Evolutionary conservation across 1,140 invertebrate species (phyloP), one percentile per base, ranked within the genome.

Genomic region (Neodiprion lecontei): DNA sequence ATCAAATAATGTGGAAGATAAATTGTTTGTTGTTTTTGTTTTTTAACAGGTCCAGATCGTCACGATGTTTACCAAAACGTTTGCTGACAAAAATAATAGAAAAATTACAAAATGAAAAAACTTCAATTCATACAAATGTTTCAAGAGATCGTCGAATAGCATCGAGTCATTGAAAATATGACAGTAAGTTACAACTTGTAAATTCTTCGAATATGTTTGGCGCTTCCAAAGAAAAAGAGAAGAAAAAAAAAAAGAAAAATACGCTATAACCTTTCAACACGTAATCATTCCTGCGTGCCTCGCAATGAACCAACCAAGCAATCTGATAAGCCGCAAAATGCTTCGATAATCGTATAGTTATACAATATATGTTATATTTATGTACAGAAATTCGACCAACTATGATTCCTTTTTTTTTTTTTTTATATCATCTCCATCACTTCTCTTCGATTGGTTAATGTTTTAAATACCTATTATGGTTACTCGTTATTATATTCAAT

Each of bases 391-490:
- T 40, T 40, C 28, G 28, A 40, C 28, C 28, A 40, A 40, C 28
- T 40, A 40, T 40, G 28, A 40, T 61, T 61, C 8, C 3, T 61
- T 12, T 61, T 61, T 61, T n/a, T n/a, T n/a, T 61, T 8, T 11
- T 12, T 61, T 61, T 12, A 4, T 8, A 4, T 61, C n/a, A 61
- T 5, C 28, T 40, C 28, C 28, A 61, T 61, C 8, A 61, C 11
- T 61, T 61, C n/a, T 1, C 28, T 40, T 40, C 28, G 2, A 61
- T 61, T 61, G n/a, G 53, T 61, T 61, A 40, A 40, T 61, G 7
- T 61, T 61, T 12, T 61, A 61, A 40, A 61, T 61, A n/a, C 53
- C 53, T 61, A 61, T 61, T n/a, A 61, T 61, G 53, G 53, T 61
- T 61, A 61, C 53, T 61, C 53, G 53, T 61, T 61, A 40, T 40